A percentile compares a stretch with the other conserved stretches of the same genome.
Evolutionary conservation across 1,140 invertebrate species (phyloP).

Genomic region (Drusus annulatus): DNA sequence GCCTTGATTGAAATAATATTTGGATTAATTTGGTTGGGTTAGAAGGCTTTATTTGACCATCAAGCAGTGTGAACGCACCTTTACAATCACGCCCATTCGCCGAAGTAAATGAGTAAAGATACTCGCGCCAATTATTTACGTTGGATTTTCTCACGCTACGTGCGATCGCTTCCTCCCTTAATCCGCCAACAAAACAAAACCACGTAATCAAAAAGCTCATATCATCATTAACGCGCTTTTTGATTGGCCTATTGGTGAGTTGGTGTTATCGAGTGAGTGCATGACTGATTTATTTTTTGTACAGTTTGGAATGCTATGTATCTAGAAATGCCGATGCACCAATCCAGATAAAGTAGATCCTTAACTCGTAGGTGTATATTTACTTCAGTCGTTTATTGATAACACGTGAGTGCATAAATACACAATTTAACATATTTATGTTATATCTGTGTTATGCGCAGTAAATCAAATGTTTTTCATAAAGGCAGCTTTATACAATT

Average conservation of each 20-base stretch:
- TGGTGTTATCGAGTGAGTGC: not conserved
- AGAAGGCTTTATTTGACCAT: no score
- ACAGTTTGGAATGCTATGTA: not conserved
- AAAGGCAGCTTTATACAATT: no score
- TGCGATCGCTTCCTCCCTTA: constrained; percentile 3
- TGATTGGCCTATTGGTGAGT: not conserved
- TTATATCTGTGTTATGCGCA: no score
- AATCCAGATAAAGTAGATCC: not conserved
- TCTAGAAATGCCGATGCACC: not conserved
- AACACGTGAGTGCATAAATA: not conserved
- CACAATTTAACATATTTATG: no score
- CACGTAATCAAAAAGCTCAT: not conserved
- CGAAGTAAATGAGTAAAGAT: constrained; percentile 40
- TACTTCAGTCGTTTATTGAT: not conserved
- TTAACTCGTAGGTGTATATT: not conserved
- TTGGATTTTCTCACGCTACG: constrained; percentile 67
- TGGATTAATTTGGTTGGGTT: no score
- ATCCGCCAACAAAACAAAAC: not conserved
- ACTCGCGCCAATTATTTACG: constrained; percentile 61
- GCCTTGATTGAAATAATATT: no score
- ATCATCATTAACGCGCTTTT: not conserved
- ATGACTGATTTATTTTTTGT: no score
- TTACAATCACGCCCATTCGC: constrained; percentile 30
- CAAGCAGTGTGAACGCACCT: constrained; percentile 1
- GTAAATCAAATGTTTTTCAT: no score